Percentiles rank a stretch among this genome's conserved stretches.
These are phyloP conservation scores for Dermolepida albohirtum DNA, from an alignment of 2,888 invertebrate species.

Conservation along the genomic window DNA sequence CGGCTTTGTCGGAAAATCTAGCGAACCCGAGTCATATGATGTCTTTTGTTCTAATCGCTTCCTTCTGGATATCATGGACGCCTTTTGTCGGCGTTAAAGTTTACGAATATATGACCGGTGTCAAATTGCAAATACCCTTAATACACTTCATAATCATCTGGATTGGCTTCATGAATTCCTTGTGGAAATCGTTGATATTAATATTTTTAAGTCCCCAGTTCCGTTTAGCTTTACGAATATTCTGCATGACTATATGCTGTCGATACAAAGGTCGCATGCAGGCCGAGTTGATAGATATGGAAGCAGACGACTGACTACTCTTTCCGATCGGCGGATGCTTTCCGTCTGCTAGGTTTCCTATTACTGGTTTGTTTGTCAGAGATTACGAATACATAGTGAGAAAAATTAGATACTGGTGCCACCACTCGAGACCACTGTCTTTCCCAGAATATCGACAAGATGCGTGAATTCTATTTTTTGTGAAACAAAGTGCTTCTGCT, in stretches of 20 bases:
- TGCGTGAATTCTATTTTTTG: slow-evolving; percentile 34
- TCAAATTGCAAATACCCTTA: slow-evolving; percentile 78
- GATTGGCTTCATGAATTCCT: slow-evolving; percentile 94
- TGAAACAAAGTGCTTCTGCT: slow-evolving; percentile 35
- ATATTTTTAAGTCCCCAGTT: slow-evolving; percentile 93
- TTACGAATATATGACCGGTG: slow-evolving; percentile 78
- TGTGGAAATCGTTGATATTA: slow-evolving; percentile 95
- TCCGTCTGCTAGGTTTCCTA: slow-evolving; percentile 54
- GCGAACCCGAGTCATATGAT: slow-evolving; percentile 95
- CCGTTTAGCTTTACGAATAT: slow-evolving; percentile 86
- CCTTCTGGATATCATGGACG: slow-evolving; percentile 95
- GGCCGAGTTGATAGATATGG: slow-evolving; percentile 87
- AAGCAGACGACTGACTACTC: slow-evolving; percentile 82
- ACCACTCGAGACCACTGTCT: slow-evolving; percentile 52
- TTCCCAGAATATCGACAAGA: slow-evolving; percentile 43
- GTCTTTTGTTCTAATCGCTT: slow-evolving; percentile 91
- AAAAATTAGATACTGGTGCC: slow-evolving; percentile 61
- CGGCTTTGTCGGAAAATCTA: slow-evolving; percentile 90
- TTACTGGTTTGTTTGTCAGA: slow-evolving; percentile 61
- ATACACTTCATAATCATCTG: slow-evolving; percentile 94
- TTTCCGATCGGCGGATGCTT: slow-evolving; percentile 55
- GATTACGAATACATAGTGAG: slow-evolving; percentile 62
- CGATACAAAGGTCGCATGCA: slow-evolving; percentile 85
- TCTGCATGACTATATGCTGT: slow-evolving; percentile 91
- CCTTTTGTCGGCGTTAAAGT: slow-evolving; percentile 80